Percentiles rank a stretch among this genome's conserved stretches.
phyloP scores from a whole-genome alignment of 2,113 vertebrate genomes.

The Heterotis niloticus region DNA sequence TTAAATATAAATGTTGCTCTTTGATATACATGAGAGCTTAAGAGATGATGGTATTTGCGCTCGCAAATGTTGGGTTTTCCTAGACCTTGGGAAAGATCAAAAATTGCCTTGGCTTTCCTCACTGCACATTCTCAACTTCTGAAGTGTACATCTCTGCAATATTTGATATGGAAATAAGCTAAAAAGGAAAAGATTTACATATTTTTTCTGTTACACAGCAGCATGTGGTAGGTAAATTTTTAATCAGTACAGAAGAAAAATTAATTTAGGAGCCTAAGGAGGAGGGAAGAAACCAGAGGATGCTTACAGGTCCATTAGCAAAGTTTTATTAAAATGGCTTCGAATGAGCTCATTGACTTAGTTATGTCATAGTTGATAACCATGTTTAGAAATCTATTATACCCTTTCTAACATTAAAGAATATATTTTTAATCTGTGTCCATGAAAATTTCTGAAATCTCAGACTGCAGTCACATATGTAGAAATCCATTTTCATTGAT shows the following conservation, averaged over 20 bases:
- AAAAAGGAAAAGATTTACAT: constrained; percentile 66
- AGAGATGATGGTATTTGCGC: constrained; percentile 59
- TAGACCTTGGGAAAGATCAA: constrained; percentile 34
- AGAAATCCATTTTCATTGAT: background rate
- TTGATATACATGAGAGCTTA: constrained; percentile 67
- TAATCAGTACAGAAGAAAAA: constrained; percentile 64
- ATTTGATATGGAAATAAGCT: constrained; percentile 70
- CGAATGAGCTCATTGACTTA: constrained; percentile 22
- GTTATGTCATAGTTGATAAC: background rate
- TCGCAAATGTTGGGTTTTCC: constrained; percentile 38
- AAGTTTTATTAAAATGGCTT: constrained; percentile 54
- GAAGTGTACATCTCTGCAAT: constrained; percentile 44
- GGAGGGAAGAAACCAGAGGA: constrained; percentile 45
- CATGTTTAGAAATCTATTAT: background rate
- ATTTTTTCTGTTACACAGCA: constrained; percentile 51
- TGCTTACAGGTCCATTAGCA: constrained; percentile 54
- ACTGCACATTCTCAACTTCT: constrained; percentile 43
- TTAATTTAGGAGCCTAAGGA: constrained; percentile 55
- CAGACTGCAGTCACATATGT: background rate
- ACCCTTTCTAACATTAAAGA: background rate
- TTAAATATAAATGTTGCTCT: constrained; percentile 66
- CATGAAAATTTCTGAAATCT: too few relatives aligned
- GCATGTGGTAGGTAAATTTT: constrained; percentile 64
- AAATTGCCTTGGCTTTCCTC: constrained; percentile 24
- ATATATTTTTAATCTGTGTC: background rate